Evolutionary conservation across 1,140 invertebrate species (phyloP), one percentile per base, ranked within the genome.

Genomic region (Drosophila kurseongensis): DNA sequence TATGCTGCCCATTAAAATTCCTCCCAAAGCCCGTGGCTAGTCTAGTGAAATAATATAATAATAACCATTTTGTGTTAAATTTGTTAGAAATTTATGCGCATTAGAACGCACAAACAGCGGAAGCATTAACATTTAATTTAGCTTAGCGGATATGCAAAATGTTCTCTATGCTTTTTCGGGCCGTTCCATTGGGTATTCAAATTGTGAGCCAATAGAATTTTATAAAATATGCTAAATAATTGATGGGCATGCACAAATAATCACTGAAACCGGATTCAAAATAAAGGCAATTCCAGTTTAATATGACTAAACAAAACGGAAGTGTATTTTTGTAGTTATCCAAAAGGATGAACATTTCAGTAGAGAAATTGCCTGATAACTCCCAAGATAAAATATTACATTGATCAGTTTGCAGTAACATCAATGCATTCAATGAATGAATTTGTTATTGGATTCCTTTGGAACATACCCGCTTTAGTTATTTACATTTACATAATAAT

Each of bases 51-150:
- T 88, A 79, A 72, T 78, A 78, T 86, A 86, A 81, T 83, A 88
- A 81, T 74, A 73, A 72, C 76, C 80, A 83, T 86, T 83, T 89
- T 89, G 84, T 73, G 83, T 59, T 69, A 77, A 88, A 88, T 86
- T 86, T 79, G 75, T 79, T 78, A 69, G 79, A 62, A 69, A 81
- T 83, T 80, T 62, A 63, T 78, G 75, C 44, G 40, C 45, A 47
- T 27, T 42, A 35, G 52, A 7, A 62, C 74, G 13, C 27, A 18
- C 56, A 45, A 47, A 50, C 52, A 41, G 16, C 41, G 73, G 63
- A 77, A 76, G 72, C 57, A 57, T 54, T 66, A 65, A 58, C 60
- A 55, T 72, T 62, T 77, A 56, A 77, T 68, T 50, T 50, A 23
- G 48, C 73, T 76, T 55, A 76, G 54, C 63, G 75, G 75, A 76